Conservation (phyloP, 2,113 vertebrate genomes). For the Puma concolor region DNA sequence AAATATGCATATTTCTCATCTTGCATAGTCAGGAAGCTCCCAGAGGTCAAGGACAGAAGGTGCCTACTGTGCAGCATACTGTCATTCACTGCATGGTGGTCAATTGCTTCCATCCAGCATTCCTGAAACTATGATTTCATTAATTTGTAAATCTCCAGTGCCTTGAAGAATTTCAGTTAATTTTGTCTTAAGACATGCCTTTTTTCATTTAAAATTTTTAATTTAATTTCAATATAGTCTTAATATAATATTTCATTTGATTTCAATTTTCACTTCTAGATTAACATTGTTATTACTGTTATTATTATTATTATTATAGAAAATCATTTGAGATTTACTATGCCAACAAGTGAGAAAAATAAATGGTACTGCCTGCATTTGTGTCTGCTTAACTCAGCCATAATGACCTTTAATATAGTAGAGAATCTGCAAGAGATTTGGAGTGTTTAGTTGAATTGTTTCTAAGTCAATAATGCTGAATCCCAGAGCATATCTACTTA, state of each 20-base stretch:
- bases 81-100: neutral
- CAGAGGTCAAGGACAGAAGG: neutral
- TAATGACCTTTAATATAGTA: neutral
- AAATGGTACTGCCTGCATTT: accelerated
- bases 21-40: neutral
- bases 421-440: accelerated
- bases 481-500: neutral
- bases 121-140: neutral
- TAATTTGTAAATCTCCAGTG: neutral
- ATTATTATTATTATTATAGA: neutral
- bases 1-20: neutral
- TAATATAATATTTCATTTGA: neutral
- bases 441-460: neutral
- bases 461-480: neutral
- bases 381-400: neutral
- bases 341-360: neutral
- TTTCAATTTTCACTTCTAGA: neutral
- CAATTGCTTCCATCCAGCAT: neutral
- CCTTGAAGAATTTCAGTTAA: neutral
- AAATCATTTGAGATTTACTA: neutral
- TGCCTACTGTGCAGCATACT: accelerated
- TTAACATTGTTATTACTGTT: neutral
- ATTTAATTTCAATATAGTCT: no score
- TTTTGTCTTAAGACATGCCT: neutral
- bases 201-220: neutral